A percentile compares a stretch with the other conserved stretches of the same genome.
Conservation (phyloP, 2,888 invertebrate genomes). For the Drosophila formosana region DNA sequence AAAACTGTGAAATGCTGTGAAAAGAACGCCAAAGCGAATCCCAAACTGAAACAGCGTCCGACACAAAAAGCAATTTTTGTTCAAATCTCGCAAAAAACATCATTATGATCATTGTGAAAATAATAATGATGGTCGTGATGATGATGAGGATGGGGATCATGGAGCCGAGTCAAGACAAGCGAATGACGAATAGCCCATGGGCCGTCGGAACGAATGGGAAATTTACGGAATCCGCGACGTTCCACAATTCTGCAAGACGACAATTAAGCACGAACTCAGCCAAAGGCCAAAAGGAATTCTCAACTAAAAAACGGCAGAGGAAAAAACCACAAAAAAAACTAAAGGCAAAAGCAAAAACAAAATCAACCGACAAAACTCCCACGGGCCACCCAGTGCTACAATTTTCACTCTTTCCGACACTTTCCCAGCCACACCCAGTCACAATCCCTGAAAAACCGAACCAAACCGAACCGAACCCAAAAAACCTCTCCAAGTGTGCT, state of each 20-base stretch:
- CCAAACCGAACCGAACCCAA: conserved; percentile 4
- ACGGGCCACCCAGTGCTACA: conserved; percentile 79
- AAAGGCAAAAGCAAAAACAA: not conserved
- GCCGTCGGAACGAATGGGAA: conserved; percentile 73
- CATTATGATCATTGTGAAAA: conserved; percentile 52
- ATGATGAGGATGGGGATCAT: conserved; percentile 31
- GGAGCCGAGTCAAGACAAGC: conserved; percentile 70
- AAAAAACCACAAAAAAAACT: not conserved
- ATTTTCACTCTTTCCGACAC: conserved; percentile 71
- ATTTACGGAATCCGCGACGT: conserved; percentile 77
- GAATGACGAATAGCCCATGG: conserved; percentile 83
- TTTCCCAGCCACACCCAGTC: conserved; percentile 73
- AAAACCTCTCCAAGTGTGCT: conserved; percentile 20
- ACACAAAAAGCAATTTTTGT: conserved; percentile 67
- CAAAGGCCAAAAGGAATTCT: conserved; percentile 39
- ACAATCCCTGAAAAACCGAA: conserved; percentile 12
- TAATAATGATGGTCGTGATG: conserved; percentile 18
- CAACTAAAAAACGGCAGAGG: not conserved
- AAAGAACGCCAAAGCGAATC: conserved; percentile 70
- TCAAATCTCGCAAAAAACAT: conserved; percentile 52
- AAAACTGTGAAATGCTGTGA: conserved; percentile 78
- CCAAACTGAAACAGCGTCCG: conserved; percentile 41
- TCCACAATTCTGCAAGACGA: conserved; percentile 80
- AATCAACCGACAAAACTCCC: conserved; percentile 58
- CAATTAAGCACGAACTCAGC: conserved; percentile 82